These are phyloP conservation scores for Choristoneura rosaceana DNA, from an alignment of 2,888 invertebrate genomes.

Conservation along the genomic window DNA sequence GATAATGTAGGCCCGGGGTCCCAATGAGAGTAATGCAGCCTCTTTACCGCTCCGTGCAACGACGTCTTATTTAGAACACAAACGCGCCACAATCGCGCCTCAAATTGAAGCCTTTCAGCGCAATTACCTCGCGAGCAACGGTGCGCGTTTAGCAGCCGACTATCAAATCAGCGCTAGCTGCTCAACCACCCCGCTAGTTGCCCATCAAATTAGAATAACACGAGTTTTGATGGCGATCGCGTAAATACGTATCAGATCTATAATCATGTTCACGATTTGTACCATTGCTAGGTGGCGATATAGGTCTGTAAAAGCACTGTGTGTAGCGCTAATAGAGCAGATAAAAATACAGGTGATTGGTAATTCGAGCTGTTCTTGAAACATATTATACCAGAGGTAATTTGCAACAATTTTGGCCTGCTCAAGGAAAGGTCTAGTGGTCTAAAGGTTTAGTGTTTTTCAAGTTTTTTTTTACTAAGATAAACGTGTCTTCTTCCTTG, in stretches of 20 bases:
- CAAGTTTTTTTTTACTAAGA: no score
- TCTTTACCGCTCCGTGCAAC: conserved; percentile 76
- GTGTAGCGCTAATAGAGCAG: conserved; percentile 2
- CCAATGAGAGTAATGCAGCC: conserved; percentile 80
- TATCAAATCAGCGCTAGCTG: conserved; percentile 67
- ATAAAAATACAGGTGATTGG: background rate
- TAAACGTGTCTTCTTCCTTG: no score
- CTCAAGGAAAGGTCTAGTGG: no score
- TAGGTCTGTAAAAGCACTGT: conserved; percentile 6
- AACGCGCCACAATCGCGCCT: conserved; percentile 72
- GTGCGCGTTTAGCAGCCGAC: conserved; percentile 70
- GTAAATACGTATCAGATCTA: conserved; percentile 45
- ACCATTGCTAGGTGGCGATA: conserved; percentile 4
- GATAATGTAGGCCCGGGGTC: conserved; percentile 76
- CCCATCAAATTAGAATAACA: conserved; percentile 57
- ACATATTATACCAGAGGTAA: no score
- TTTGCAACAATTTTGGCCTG: no score
- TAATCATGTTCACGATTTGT: conserved; percentile 45
- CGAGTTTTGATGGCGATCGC: conserved; percentile 48
- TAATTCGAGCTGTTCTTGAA: no score
- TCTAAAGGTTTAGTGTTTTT: no score
- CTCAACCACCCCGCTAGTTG: conserved; percentile 55
- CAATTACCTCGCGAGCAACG: conserved; percentile 72
- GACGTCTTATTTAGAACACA: conserved; percentile 82
- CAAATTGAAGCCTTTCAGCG: conserved; percentile 82